These are phyloP conservation scores for Lithobius niger DNA, from an alignment of 1,140 invertebrate genomes.

Conservation along the genomic window DNA sequence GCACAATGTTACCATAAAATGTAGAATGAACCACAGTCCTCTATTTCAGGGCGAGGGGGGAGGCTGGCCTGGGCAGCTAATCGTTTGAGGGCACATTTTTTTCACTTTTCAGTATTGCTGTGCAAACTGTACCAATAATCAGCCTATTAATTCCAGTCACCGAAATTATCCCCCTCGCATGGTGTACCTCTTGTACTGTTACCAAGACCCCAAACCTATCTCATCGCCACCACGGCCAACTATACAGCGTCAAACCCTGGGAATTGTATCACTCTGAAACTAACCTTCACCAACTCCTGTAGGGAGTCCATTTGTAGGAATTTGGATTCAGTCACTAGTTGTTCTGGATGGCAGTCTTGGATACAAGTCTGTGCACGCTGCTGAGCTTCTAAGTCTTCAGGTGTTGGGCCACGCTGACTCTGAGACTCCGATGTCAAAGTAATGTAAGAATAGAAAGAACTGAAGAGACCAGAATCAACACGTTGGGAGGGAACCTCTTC, in stretches of 20 bases:
- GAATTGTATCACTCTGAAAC: background rate
- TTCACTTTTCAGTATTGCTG: too few relatives aligned
- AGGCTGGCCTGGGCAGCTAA: too few relatives aligned
- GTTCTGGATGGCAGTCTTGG: slow-evolving; percentile 70
- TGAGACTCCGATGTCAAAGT: slow-evolving; percentile 41
- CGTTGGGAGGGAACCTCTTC: slow-evolving; percentile 44
- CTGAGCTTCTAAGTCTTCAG: slow-evolving; percentile 58
- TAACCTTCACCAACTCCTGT: slow-evolving; percentile 52
- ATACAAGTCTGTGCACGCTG: slow-evolving; percentile 61
- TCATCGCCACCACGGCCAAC: too few relatives aligned
- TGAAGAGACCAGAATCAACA: slow-evolving; percentile 52
- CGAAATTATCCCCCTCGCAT: too few relatives aligned
- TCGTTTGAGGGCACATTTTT: slow-evolving; percentile 8
- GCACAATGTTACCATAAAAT: slow-evolving; percentile 15
- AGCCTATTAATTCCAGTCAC: too few relatives aligned
- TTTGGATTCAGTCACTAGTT: slow-evolving; percentile 89
- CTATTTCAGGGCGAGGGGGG: too few relatives aligned
- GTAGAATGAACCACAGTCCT: too few relatives aligned
- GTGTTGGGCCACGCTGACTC: slow-evolving; percentile 48
- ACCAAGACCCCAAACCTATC: too few relatives aligned
- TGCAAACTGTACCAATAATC: too few relatives aligned
- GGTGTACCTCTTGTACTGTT: too few relatives aligned
- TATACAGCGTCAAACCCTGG: too few relatives aligned
- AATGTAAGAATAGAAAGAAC: slow-evolving; percentile 80
- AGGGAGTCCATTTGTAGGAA: slow-evolving; percentile 79